phyloP scores from a whole-genome alignment of 1,140 invertebrate species.

The Agrypnia vestita region DNA sequence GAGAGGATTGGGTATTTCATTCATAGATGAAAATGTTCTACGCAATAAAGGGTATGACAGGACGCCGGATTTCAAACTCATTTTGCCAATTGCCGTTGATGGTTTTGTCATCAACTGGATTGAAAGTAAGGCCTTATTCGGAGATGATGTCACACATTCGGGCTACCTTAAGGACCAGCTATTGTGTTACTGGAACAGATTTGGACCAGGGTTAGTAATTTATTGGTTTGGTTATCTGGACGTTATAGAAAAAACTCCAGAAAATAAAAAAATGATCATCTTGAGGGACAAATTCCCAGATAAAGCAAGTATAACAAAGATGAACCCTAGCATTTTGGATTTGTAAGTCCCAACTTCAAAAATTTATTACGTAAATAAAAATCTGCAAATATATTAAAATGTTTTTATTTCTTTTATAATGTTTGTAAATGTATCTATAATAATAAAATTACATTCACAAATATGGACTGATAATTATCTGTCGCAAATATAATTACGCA shows the following conservation, averaged over 20 bases:
- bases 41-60: slow-evolving; percentile 92
- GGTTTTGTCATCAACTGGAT: slow-evolving; percentile 95
- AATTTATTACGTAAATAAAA: slow-evolving; percentile 23
- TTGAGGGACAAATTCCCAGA: slow-evolving; percentile 62
- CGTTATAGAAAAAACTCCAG: slow-evolving; percentile 67
- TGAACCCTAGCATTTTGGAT: slow-evolving; percentile 52
- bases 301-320: slow-evolving; percentile 65
- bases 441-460: slow-evolving; percentile 40
- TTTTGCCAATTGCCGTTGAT: slow-evolving; percentile 90
- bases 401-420: slow-evolving; percentile 46
- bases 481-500: neutral
- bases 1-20: slow-evolving; percentile 72
- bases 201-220: slow-evolving; percentile 94
- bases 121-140: slow-evolving; percentile 96
- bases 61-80: slow-evolving; percentile 94
- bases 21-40: slow-evolving; percentile 87
- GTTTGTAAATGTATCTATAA: slow-evolving; percentile 53
- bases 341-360: neutral
- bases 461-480: slow-evolving; percentile 17
- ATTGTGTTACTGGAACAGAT: slow-evolving; percentile 93
- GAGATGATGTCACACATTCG: slow-evolving; percentile 86
- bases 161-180: slow-evolving; percentile 91
- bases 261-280: slow-evolving; percentile 71
- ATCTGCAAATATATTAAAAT: slow-evolving; percentile 44
- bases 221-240: slow-evolving; percentile 97